Conservation (phyloP, 1,140 invertebrate genomes). For the Panonychus citri region DNA sequence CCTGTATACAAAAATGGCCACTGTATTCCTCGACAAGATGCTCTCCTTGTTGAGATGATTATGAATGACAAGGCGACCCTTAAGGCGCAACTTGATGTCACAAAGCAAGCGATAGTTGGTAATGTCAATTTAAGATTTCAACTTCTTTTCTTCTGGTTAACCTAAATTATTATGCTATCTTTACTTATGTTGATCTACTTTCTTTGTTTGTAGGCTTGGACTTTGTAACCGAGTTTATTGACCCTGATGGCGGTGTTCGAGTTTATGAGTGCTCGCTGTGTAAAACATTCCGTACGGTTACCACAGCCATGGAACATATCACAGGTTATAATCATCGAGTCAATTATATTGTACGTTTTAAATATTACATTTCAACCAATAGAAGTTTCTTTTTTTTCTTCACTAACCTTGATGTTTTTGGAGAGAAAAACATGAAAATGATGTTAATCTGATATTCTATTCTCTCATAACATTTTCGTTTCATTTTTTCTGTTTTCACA, state of each 20-base stretch:
- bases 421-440: too few species aligned
- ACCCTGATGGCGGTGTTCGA: conserved; percentile 1
- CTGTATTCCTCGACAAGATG: conserved; percentile 5
- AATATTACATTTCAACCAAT: too few species aligned
- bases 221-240: conserved; percentile 3
- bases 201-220: background rate
- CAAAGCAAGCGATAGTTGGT: conserved; percentile 3
- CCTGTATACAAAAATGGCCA: background rate
- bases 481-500: background rate
- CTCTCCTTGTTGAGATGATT: conserved; percentile 1
- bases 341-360: background rate
- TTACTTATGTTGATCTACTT: background rate
- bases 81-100: background rate
- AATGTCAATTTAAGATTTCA: too few species aligned
- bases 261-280: conserved; percentile 3
- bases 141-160: background rate
- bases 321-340: conserved; percentile 4
- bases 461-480: background rate
- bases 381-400: background rate
- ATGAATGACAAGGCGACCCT: conserved; percentile 2
- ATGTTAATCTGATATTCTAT: too few species aligned
- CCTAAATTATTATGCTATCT: background rate
- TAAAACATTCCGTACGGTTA: background rate
- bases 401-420: background rate
- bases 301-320: conserved; percentile 2